Conservation (phyloP, 2,797 vertebrate genomes). For the Triplophysa yarkandensis region DNA sequence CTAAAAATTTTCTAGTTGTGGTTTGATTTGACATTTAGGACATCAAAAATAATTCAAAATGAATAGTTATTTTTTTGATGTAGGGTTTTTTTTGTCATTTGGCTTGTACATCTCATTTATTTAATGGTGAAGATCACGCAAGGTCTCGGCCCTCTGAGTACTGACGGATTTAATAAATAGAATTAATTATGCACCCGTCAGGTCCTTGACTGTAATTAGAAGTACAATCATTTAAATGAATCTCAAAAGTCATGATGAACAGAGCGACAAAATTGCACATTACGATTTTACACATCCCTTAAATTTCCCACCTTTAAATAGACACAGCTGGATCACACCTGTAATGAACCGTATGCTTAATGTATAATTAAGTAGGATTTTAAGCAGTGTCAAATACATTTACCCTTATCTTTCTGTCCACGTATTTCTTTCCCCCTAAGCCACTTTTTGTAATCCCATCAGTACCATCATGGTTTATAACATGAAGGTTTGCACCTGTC, state of each 20-base stretch:
- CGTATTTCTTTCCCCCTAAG: slow-evolving; percentile 9
- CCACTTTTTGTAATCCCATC: slow-evolving; percentile 32
- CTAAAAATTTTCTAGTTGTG: neutral
- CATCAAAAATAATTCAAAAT: neutral
- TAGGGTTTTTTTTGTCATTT: no score
- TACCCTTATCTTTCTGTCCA: neutral
- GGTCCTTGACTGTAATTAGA: neutral
- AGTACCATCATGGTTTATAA: slow-evolving; percentile 4
- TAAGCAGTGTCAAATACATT: neutral
- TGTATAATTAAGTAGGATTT: neutral
- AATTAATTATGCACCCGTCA: neutral
- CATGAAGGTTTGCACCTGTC: slow-evolving; percentile 1
- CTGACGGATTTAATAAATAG: neutral
- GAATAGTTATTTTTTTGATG: no score
- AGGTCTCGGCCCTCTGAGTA: neutral
- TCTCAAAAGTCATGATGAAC: neutral
- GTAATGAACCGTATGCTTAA: neutral
- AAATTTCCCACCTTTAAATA: neutral
- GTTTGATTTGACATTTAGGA: neutral
- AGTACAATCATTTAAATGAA: neutral
- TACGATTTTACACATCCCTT: no score
- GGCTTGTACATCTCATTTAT: neutral
- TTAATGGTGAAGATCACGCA: neutral
- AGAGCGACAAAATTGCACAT: neutral
- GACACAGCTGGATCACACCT: neutral